Conservation (phyloP, 2,113 vertebrate genomes). For the Gymnobelideus leadbeateri region DNA sequence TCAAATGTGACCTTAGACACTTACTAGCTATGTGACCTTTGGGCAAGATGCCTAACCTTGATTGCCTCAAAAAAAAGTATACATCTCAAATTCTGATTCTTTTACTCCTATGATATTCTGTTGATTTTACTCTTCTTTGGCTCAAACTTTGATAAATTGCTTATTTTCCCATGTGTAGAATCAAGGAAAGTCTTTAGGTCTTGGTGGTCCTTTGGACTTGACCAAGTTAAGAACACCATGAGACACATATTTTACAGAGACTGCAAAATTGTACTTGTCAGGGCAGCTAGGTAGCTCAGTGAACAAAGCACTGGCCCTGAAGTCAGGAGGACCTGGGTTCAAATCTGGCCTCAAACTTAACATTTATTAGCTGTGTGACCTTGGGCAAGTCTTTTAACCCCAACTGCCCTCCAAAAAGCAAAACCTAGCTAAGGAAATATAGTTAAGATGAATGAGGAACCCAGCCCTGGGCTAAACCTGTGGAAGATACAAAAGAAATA, state of each 20-base stretch:
- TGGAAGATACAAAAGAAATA: conserved; percentile 30
- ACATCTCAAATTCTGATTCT: neutral
- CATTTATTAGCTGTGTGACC: no score
- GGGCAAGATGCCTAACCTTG: neutral
- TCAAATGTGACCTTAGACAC: no score
- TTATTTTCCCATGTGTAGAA: conserved; percentile 27
- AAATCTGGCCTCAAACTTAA: no score
- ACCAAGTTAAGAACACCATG: no score
- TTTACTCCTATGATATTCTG: neutral
- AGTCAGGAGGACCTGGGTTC: no score
- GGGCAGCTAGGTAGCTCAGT: no score
- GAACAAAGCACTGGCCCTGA: no score
- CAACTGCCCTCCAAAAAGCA: no score
- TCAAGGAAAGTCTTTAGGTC: neutral
- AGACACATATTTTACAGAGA: no score
- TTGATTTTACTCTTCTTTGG: neutral
- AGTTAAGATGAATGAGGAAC: neutral
- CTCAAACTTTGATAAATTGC: conserved; percentile 25
- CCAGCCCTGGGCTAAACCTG: conserved; percentile 3
- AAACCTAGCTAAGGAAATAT: conserved; percentile 38
- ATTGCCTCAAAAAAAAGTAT: neutral
- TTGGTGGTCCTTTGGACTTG: no score
- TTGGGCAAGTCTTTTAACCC: no score
- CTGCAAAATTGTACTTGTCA: no score
- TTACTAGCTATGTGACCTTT: neutral